phyloP scores from a whole-genome alignment of 2,797 vertebrate genomes.

The Salarias fasciatus region DNA sequence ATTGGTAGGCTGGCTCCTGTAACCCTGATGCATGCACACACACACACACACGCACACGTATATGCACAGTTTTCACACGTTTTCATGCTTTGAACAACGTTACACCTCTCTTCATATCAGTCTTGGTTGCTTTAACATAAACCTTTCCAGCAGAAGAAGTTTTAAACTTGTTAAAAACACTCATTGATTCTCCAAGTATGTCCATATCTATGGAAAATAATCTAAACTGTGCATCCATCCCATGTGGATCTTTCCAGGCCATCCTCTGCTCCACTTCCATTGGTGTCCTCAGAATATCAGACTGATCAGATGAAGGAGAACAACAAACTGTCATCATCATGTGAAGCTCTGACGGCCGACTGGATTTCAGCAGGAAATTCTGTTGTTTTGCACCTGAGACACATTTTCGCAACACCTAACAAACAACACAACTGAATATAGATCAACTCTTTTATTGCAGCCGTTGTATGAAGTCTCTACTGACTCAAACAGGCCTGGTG shows the following conservation, averaged over 20 bases:
- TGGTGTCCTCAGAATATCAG: conserved; percentile 32
- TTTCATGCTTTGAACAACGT: too few relatives aligned
- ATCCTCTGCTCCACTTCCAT: conserved; percentile 30
- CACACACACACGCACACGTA: not conserved
- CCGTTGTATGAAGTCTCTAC: not conserved
- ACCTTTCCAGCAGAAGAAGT: too few relatives aligned
- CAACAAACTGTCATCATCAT: conserved; percentile 14
- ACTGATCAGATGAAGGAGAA: conserved; percentile 42
- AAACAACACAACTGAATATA: not conserved
- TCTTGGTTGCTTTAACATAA: too few relatives aligned
- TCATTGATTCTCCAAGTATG: too few relatives aligned
- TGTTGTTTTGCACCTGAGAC: too few relatives aligned
- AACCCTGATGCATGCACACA: conserved; percentile 44
- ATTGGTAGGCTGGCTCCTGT: conserved; percentile 57
- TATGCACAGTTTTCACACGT: too few relatives aligned
- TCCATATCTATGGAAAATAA: not conserved
- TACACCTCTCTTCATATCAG: too few relatives aligned
- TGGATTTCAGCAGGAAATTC: conserved; percentile 29
- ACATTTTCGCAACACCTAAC: not conserved
- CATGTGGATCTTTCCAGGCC: conserved; percentile 16
- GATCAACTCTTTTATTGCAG: not conserved
- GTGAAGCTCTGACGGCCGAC: conserved; percentile 75
- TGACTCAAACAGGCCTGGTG: not conserved
- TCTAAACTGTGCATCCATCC: conserved; percentile 4
- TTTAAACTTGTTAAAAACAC: too few relatives aligned